phyloP scores from a whole-genome alignment of 2,797 vertebrate species.

The Poeciliopsis paucimaculata region DNA sequence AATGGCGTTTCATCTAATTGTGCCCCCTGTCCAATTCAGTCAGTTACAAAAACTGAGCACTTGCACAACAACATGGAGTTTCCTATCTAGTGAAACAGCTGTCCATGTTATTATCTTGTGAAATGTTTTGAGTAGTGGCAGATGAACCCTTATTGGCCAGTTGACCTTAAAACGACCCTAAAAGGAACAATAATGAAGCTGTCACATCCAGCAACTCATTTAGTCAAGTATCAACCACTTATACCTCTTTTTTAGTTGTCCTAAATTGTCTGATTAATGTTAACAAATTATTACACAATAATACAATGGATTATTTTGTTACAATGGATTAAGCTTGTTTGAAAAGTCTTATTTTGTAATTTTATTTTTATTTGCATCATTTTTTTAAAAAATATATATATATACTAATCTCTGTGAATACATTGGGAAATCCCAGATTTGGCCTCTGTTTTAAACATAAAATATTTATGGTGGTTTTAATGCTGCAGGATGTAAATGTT shows the following conservation, averaged over 20 bases:
- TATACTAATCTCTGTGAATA: slow-evolving; percentile 1
- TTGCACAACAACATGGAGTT: neutral
- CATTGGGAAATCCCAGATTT: neutral
- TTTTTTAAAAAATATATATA: neutral
- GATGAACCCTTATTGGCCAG: neutral
- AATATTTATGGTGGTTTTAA: slow-evolving; percentile 3
- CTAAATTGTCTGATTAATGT: neutral
- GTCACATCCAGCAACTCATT: neutral
- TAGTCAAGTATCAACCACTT: neutral
- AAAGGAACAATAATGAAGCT: neutral
- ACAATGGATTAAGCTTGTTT: neutral
- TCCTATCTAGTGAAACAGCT: neutral
- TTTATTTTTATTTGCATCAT: neutral
- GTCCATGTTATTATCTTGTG: neutral
- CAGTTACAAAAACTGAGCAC: neutral
- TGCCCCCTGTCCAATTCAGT: neutral
- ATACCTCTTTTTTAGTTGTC: neutral
- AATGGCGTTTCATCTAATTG: neutral
- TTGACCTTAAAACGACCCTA: neutral
- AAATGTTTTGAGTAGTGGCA: neutral
- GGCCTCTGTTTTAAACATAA: slow-evolving; percentile 1
- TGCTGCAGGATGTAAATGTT: slow-evolving; percentile 1
- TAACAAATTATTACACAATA: neutral
- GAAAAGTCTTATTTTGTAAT: neutral
- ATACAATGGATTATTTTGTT: neutral